Conservation (phyloP, 2,888 invertebrate species). For the Invenusta paracnida region DNA sequence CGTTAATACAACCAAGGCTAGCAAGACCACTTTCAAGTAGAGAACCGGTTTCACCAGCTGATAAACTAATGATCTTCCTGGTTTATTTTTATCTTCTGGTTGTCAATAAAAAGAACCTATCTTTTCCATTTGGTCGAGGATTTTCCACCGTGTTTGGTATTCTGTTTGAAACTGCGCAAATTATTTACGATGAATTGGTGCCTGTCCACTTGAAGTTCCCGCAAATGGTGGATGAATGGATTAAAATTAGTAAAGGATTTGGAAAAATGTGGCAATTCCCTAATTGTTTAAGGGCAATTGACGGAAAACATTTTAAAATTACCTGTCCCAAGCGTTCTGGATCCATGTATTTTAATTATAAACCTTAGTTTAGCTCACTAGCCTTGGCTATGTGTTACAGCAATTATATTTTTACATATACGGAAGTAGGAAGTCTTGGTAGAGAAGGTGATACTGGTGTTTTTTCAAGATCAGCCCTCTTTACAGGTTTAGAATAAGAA, state of each 20-base stretch:
- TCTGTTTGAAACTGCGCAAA: background rate
- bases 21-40: background rate
- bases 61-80: background rate
- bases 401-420: background rate
- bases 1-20: background rate
- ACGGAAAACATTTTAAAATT: background rate
- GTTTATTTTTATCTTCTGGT: background rate
- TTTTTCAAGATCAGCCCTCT: background rate
- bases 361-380: too few relatives aligned
- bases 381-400: too few relatives aligned
- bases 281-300: background rate
- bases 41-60: background rate
- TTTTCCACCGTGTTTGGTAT: background rate
- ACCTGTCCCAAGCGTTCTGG: background rate
- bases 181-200: background rate
- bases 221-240: background rate
- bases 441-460: background rate
- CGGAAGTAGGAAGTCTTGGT: background rate
- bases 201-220: background rate
- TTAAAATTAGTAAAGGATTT: background rate
- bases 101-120: background rate
- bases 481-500: background rate
- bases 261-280: background rate
- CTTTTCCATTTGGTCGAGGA: background rate
- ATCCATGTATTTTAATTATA: background rate